Percentiles rank a stretch among this genome's conserved stretches.
phyloP scores from a whole-genome alignment of 1,140 invertebrate genomes.

The Dinothrombium tinctorium region DNA sequence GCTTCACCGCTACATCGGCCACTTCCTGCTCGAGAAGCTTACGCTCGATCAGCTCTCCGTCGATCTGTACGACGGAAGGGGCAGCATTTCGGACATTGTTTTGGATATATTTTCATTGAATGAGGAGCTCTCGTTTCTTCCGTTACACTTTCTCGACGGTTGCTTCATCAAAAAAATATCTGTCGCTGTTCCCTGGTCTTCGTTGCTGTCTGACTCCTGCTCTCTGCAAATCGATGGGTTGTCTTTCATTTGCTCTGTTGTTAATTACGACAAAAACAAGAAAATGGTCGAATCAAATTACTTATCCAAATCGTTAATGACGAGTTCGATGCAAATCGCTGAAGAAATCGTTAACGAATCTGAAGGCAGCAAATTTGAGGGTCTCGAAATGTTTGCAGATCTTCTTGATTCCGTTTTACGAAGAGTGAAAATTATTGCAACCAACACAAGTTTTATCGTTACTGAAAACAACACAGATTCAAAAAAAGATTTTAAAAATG shows the following conservation, averaged over 20 bases:
- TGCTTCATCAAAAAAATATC: slow-evolving; percentile 46
- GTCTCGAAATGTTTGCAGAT: slow-evolving; percentile 70
- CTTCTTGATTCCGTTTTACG: slow-evolving; percentile 54
- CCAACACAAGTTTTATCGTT: slow-evolving; percentile 7
- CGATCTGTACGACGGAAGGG: slow-evolving; percentile 64
- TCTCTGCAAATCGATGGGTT: slow-evolving; percentile 7
- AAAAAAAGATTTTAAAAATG: neutral
- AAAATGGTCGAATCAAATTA: slow-evolving; percentile 4
- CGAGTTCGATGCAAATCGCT: slow-evolving; percentile 73
- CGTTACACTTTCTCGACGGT: slow-evolving; percentile 67
- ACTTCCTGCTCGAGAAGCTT: slow-evolving; percentile 70
- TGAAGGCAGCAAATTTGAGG: slow-evolving; percentile 32
- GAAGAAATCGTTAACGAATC: slow-evolving; percentile 23
- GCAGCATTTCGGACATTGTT: slow-evolving; percentile 52
- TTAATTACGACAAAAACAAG: neutral
- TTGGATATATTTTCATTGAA: slow-evolving; percentile 49
- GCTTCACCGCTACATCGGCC: slow-evolving; percentile 64
- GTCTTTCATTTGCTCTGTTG: slow-evolving; percentile 6
- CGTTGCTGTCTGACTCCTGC: slow-evolving; percentile 35
- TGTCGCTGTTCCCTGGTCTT: slow-evolving; percentile 61
- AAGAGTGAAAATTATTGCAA: slow-evolving; percentile 8
- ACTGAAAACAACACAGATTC: neutral
- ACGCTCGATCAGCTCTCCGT: slow-evolving; percentile 68
- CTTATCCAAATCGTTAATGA: slow-evolving; percentile 32
- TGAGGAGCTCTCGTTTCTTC: slow-evolving; percentile 25